Base-by-base conservation (phyloP, 2,797 vertebrate species). In the Pempheris klunzingeri region DNA sequence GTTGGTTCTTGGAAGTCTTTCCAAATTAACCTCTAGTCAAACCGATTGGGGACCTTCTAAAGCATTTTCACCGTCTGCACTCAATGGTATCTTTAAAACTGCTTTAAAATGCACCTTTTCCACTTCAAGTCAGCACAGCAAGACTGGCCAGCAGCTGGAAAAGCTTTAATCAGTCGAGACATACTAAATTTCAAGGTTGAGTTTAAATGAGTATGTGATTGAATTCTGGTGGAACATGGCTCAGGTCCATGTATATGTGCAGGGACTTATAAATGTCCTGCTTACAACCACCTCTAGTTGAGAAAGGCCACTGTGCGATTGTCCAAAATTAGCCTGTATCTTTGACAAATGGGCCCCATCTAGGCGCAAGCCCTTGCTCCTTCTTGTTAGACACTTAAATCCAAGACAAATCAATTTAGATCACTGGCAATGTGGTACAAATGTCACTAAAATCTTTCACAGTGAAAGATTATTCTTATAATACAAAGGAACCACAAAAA, bases 221-320 rank as follows among this genome's bases (percentile, higher is more conserved):
- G 71, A 86, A 81, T 84, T 90, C 69, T 74, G 77, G 82, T 88
- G 63, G 82, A 80, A 83, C 86, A 86, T 89, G 84, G 78, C 36
- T 13, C 70, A 74, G 65, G 64, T 84, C 86, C 85, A 83, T 87
- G 75, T 85, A 38, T 61, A 72, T 59, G 64, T 85, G 69, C 83
- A 80, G 84, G 81, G 86, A 83, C 59, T 63, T 80, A 43, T 62
- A 86, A 85, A 78, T 72, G 77, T 69, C 81, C 89, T 85, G 78
- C 88, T 86, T 66, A 75, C 78, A 89, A 89, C 90, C 87, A 92
- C 79, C 88, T 92, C 86, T 88, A 78, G 79, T 80, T 89, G 84
- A 92, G 87, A 94, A 95, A 94, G 93, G 93, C 94, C 94, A 93
- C 93, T 92, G 92, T 92, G 93, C 91, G 92, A 95, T 94, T 95